phyloP scores from a whole-genome alignment of 2,797 vertebrate genomes.

The Eurystomus glaucurus region DNA sequence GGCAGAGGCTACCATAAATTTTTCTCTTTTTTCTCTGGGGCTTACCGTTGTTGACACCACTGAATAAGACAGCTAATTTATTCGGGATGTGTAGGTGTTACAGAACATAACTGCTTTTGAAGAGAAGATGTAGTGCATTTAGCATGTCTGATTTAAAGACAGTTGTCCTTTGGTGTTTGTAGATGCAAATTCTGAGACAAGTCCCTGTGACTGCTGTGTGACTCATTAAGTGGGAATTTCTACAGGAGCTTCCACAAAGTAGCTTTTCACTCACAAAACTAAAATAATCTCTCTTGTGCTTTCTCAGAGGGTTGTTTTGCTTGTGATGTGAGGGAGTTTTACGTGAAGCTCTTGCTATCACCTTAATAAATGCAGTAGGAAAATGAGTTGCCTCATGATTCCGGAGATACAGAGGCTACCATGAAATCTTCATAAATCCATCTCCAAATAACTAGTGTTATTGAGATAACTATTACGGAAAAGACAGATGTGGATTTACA shows the following conservation, averaged over 20 bases:
- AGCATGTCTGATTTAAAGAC: constrained; percentile 73
- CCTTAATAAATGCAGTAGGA: not conserved
- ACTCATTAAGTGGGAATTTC: constrained; percentile 69
- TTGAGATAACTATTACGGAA: not conserved
- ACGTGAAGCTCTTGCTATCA: not conserved
- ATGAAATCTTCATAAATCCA: not conserved
- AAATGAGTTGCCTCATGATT: not conserved
- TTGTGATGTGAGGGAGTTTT: not conserved
- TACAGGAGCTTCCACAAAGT: constrained; percentile 52
- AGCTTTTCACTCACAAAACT: constrained; percentile 18
- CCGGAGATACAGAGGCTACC: not conserved
- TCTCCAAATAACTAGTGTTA: not conserved
- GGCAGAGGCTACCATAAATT: constrained; percentile 45
- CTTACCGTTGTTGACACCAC: constrained; percentile 51
- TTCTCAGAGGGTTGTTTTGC: constrained; percentile 56
- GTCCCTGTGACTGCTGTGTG: constrained; percentile 45
- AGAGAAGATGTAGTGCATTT: constrained; percentile 60
- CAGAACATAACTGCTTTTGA: constrained; percentile 61
- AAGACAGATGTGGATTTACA: fast-evolving
- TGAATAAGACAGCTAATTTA: constrained; percentile 77
- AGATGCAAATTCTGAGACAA: constrained; percentile 59
- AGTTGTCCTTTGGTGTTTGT: constrained; percentile 62
- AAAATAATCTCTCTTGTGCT: constrained; percentile 33
- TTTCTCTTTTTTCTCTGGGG: constrained; percentile 54
- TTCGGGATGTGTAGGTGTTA: constrained; percentile 75